A percentile compares a stretch with the other conserved stretches of the same genome.
These are phyloP conservation scores for Vireo altiloquus DNA, from an alignment of 2,113 vertebrate genomes.

Conservation along the genomic window DNA sequence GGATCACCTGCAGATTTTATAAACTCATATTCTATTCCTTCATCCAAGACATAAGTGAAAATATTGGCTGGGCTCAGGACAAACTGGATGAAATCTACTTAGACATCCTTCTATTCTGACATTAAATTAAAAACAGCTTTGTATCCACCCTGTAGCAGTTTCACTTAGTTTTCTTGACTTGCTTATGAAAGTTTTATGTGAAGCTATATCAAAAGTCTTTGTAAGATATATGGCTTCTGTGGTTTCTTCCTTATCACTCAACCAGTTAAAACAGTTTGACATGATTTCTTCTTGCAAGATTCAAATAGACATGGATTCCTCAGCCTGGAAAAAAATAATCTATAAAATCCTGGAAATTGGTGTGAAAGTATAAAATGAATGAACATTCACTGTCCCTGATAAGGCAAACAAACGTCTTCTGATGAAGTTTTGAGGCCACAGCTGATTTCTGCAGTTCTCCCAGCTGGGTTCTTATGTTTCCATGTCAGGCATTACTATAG, in stretches of 20 bases:
- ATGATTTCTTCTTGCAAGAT: not conserved
- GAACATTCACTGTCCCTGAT: not conserved
- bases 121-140: slow-evolving; percentile 9
- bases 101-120: not conserved
- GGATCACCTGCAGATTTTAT: slow-evolving; percentile 38
- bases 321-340: not conserved
- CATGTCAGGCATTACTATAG: not conserved
- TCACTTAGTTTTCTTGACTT: not conserved
- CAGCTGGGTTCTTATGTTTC: not conserved
- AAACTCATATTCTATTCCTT: not conserved
- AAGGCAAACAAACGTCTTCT: not conserved
- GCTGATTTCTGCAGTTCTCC: not conserved
- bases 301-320: not conserved
- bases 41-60: slow-evolving; percentile 17
- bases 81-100: slow-evolving; percentile 15
- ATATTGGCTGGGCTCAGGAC: not conserved
- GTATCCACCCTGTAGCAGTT: not conserved
- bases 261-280: not conserved
- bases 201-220: not conserved
- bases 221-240: not conserved
- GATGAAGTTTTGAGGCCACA: accelerated
- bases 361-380: not conserved
- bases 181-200: not conserved
- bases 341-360: not conserved
- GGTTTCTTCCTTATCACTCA: not conserved